Conservation (phyloP, 2,888 invertebrate species). For the Hirtodrosophila confusa region DNA sequence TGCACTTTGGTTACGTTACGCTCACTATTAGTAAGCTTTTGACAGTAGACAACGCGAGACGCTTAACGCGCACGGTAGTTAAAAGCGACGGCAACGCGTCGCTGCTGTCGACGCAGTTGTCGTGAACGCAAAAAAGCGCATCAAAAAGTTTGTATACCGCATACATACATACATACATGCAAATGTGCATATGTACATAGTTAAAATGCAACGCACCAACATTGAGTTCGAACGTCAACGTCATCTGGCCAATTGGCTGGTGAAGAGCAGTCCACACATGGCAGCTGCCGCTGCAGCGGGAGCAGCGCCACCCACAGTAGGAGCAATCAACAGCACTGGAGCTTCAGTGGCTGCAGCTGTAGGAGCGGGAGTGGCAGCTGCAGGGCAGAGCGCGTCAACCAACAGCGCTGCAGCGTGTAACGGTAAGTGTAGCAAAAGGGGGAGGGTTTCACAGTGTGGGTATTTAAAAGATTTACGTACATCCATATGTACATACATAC, state of each 20-base stretch:
- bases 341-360: constrained; percentile 39
- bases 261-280: constrained; percentile 84
- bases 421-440: constrained; percentile 67
- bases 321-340: constrained; percentile 38
- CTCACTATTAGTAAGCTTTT: constrained; percentile 59
- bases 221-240: constrained; percentile 84
- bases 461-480: constrained; percentile 29
- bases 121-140: constrained; percentile 25
- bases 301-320: constrained; percentile 52
- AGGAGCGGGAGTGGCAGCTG: constrained; percentile 42
- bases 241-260: constrained; percentile 84
- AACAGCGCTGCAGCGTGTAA: constrained; percentile 71
- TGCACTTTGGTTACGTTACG: constrained; percentile 59
- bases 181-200: constrained; percentile 56
- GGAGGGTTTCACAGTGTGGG: constrained; percentile 10
- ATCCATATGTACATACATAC: constrained; percentile 3
- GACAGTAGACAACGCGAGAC: constrained; percentile 70
- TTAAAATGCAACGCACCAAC: constrained; percentile 84
- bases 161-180: no score
- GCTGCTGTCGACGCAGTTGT: constrained; percentile 62
- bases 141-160: not conserved
- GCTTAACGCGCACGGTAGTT: constrained; percentile 58
- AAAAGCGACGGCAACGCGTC: constrained; percentile 68
- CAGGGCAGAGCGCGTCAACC: constrained; percentile 55
- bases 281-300: constrained; percentile 78